Conservation (phyloP, 2,888 invertebrate species). For the Pinctada fucata region DNA sequence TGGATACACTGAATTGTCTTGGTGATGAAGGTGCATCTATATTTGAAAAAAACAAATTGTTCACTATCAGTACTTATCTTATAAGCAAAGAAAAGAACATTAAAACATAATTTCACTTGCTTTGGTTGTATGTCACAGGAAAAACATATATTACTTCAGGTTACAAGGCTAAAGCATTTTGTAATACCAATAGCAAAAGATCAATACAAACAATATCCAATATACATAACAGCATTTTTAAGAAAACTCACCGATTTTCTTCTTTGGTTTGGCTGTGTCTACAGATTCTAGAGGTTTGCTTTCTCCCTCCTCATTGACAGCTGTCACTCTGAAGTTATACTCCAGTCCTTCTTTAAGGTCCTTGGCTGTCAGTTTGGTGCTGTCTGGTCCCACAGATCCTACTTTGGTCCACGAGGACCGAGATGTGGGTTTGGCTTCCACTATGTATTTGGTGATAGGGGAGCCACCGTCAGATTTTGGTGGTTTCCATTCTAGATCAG, state of each 20-base stretch:
- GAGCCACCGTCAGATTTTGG: slow-evolving; percentile 75
- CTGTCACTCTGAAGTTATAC: slow-evolving; percentile 74
- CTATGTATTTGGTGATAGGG: slow-evolving; percentile 70
- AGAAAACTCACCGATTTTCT: slow-evolving; percentile 55
- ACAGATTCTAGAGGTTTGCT: slow-evolving; percentile 67
- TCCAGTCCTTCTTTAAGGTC: slow-evolving; percentile 66
- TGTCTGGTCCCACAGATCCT: slow-evolving; percentile 66
- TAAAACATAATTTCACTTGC: no score
- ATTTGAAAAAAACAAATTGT: slow-evolving; percentile 12
- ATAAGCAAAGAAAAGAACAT: no score
- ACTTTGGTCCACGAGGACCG: slow-evolving; percentile 66
- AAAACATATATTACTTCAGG: no score
- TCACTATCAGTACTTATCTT: no score
- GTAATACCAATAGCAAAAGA: slow-evolving; percentile 32
- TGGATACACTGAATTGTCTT: slow-evolving; percentile 60
- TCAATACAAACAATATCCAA: no score
- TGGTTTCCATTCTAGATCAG: slow-evolving; percentile 71
- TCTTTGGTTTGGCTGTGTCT: slow-evolving; percentile 60
- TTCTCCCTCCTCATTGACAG: slow-evolving; percentile 73
- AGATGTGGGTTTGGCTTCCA: slow-evolving; percentile 78
- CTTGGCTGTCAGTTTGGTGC: slow-evolving; percentile 62
- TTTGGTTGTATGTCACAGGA: no score
- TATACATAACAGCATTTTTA: slow-evolving; percentile 74
- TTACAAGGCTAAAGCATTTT: no score
- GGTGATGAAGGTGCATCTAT: slow-evolving; percentile 75